phyloP scores from a whole-genome alignment of 1,140 invertebrate genomes.

The Trissolcus basalis region DNA sequence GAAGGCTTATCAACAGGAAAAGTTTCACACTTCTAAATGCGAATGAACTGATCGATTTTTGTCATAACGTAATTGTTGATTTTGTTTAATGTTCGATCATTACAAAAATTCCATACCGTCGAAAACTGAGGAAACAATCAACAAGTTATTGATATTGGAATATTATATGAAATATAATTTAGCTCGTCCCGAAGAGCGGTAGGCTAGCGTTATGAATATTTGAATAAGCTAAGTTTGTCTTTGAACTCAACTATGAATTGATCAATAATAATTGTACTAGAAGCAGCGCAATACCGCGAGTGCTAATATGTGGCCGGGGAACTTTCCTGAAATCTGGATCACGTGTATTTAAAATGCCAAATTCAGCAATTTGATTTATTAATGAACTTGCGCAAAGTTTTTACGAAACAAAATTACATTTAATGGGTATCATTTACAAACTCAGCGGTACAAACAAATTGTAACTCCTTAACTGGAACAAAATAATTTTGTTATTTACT shows the following conservation, averaged over 20 bases:
- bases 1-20: constrained; percentile 5
- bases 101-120: too few species aligned
- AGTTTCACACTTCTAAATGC: too few species aligned
- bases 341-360: constrained; percentile 16
- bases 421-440: background rate
- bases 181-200: background rate
- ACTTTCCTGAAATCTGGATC: constrained; percentile 28
- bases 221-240: constrained; percentile 27
- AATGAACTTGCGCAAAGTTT: too few species aligned
- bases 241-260: background rate
- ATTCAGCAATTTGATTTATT: constrained; percentile 7
- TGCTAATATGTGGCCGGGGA: background rate
- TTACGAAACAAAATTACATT: constrained; percentile 20
- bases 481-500: too few species aligned
- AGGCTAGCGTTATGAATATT: constrained; percentile 16
- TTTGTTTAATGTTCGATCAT: too few species aligned
- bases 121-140: too few species aligned
- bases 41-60: background rate
- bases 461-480: too few species aligned
- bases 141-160: too few species aligned
- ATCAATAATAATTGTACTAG: constrained; percentile 23
- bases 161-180: too few species aligned
- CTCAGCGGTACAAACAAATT: too few species aligned
- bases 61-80: background rate
- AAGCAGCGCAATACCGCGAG: constrained; percentile 6